Base-by-base conservation (phyloP, 2,888 invertebrate genomes). In the Dasysyrphus albostriatus region DNA sequence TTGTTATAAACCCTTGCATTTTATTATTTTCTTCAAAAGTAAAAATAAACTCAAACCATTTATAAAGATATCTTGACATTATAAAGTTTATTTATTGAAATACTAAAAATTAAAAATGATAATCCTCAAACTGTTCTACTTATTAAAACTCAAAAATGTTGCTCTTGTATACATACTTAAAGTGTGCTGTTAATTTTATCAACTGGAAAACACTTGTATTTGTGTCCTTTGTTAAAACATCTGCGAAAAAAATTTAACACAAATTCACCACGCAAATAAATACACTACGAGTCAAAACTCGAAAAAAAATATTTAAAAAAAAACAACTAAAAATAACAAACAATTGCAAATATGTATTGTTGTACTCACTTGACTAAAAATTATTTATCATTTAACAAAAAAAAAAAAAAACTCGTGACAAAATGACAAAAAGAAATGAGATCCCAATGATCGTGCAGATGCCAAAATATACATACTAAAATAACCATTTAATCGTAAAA, bases 291-390 rank as follows among this genome's bases (percentile, higher is more conserved):
- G 29, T 29, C 51, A 29, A 24, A 12, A 24, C 51, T 14, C 14
- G 14, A 42, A 42, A 14, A n/a, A n/a, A n/a, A n/a, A n/a, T n/a
- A n/a, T n/a, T n/a, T n/a, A n/a, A n/a, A n/a, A n/a, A 56, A 56
- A 32, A 56, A n/a, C 1, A 32, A 34, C n/a, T 51, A 51, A 51
- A 24, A 51, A 51, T 51, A 51, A 51, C 51, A 12, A 51, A 51
- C 51, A 49, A 49, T 49, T 49, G 51, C 51, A 24, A 51, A 51
- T 16, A 56, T n/a, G n/a, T n/a, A n/a, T n/a, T n/a, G n/a, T n/a
- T n/a, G n/a, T n/a, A 58, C 8, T 16, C 34, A n/a, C 32, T 8
- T n/a, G n/a, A n/a, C n/a, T n/a, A n/a, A n/a, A n/a, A n/a, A n/a
- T n/a, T 58, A 29, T 58, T 58, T 34, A 56, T 56, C 56, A 34